These are phyloP conservation scores for Ariolimax columbianus DNA, from an alignment of 2,888 invertebrate species.

Conservation along the genomic window DNA sequence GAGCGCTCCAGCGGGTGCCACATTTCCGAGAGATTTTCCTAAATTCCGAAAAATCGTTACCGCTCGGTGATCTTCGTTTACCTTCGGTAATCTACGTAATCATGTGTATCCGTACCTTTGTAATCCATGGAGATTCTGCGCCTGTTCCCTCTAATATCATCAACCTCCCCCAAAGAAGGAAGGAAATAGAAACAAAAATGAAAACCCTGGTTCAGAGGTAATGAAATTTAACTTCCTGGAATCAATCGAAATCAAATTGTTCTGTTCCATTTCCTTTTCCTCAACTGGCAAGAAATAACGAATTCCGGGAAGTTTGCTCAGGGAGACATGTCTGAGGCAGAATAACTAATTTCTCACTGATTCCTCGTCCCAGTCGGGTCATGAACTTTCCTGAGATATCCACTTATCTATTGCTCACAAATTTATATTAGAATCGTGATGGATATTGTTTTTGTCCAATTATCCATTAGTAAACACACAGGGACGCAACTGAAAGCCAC, in stretches of 20 bases:
- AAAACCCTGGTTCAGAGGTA: slow-evolving; percentile 11
- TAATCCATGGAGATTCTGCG: background rate
- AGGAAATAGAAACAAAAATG: background rate
- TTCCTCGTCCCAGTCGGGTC: background rate
- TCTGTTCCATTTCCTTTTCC: slow-evolving; percentile 41
- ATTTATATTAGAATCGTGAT: slow-evolving; percentile 24
- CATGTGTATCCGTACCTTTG: background rate
- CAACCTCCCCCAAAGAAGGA: background rate
- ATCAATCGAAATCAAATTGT: slow-evolving; percentile 50
- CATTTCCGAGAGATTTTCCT: slow-evolving; percentile 42
- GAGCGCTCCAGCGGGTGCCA: slow-evolving; percentile 13
- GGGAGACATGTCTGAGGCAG: background rate
- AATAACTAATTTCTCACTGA: background rate
- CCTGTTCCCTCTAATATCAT: slow-evolving; percentile 23
- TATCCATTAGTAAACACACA: too few species aligned
- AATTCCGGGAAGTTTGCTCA: slow-evolving; percentile 17
- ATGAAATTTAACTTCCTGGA: slow-evolving; percentile 42
- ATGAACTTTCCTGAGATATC: background rate
- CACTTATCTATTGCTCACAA: background rate
- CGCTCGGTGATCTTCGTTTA: slow-evolving; percentile 34
- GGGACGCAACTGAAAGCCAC: too few species aligned
- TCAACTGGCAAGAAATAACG: slow-evolving; percentile 21
- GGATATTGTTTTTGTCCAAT: background rate
- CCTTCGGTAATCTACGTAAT: slow-evolving; percentile 44
- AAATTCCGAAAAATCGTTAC: slow-evolving; percentile 35